Base-by-base conservation (phyloP, 2,113 vertebrate genomes). In the Hippocampus comes region DNA sequence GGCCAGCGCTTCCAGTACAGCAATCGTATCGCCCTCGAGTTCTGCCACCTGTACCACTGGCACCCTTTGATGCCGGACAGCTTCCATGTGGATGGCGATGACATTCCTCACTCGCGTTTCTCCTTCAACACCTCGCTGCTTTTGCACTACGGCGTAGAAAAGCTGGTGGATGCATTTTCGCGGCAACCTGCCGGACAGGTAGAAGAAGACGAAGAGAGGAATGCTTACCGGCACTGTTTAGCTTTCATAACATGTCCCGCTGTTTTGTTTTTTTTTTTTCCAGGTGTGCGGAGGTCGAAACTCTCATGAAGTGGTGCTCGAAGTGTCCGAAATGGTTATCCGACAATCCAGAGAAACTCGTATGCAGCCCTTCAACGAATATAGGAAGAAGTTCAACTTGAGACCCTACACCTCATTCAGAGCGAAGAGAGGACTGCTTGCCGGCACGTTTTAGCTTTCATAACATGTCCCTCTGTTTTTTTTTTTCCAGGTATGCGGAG, bases 21-120 rank as follows among this genome's bases (percentile, higher is more conserved):
- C 5, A 99, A 99, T 65, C 96, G 96, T 55, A 98, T 99, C 0
- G 85, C 97, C 0, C 78, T 97, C 81, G 97, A 99, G 84, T 99
- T 99, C 86, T 95, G 94, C 90, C 95, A 97, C 20, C 94, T 99
- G 6, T 99, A 99, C 75, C 97, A 97, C 90, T 99, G 97, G 97
- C 97, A 99, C 5, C 94, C 95, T 0, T 86, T 99, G 68, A 99
- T 99, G 96, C 97, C 97, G 0, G 93, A 98, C 88, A 91, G 86
- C 82, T 98, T 99, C 88, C 0, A 73, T 14, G 92, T 99, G 61
- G 86, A 93, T 17, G 88, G 90, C 18, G 70, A 93, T 0, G 89
- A 95, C n/a, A 91, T 96, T 71, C 82, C 83, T 55, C 98, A 98
- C 0, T 0, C 89, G 34, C 91, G 95, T 80, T 99, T 99, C 82